These are phyloP conservation scores for Leptocoma aspasia DNA, from an alignment of 2,113 vertebrate species.

Conservation along the genomic window DNA sequence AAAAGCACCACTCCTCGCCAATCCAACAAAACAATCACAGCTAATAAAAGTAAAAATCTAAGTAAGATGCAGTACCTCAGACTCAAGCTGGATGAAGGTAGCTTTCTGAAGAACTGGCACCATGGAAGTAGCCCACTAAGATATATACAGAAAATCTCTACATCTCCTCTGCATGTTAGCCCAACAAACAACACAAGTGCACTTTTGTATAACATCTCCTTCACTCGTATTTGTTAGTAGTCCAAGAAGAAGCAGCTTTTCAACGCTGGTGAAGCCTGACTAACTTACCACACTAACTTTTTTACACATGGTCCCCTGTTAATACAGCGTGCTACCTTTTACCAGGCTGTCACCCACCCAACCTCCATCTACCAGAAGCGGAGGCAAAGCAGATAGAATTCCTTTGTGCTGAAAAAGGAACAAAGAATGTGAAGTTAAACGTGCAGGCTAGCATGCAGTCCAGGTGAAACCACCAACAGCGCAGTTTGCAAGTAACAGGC, in stretches of 20 bases:
- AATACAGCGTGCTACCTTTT: accelerated
- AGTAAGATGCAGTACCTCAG: not conserved
- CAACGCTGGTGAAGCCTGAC: not conserved
- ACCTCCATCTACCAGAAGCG: not conserved
- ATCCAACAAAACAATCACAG: not conserved
- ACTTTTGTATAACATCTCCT: not conserved
- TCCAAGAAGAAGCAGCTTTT: not conserved
- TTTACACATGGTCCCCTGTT: not conserved
- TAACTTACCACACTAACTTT: not conserved
- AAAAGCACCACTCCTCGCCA: not conserved
- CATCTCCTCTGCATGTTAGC: not conserved
- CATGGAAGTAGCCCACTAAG: not conserved
- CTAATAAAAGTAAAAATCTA: not conserved
- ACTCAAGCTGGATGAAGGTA: not conserved
- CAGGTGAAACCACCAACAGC: not conserved
- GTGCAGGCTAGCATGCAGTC: not conserved
- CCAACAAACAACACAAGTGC: not conserved
- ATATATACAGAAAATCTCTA: not conserved
- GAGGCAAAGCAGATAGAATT: not conserved
- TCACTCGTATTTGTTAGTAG: not conserved
- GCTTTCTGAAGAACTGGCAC: not conserved
- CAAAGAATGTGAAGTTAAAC: not conserved
- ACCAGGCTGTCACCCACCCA: not conserved
- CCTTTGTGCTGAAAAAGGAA: not conserved
- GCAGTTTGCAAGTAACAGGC: not conserved